Conservation (phyloP, 2,797 vertebrate genomes). For the Orestias chungarensis region DNA sequence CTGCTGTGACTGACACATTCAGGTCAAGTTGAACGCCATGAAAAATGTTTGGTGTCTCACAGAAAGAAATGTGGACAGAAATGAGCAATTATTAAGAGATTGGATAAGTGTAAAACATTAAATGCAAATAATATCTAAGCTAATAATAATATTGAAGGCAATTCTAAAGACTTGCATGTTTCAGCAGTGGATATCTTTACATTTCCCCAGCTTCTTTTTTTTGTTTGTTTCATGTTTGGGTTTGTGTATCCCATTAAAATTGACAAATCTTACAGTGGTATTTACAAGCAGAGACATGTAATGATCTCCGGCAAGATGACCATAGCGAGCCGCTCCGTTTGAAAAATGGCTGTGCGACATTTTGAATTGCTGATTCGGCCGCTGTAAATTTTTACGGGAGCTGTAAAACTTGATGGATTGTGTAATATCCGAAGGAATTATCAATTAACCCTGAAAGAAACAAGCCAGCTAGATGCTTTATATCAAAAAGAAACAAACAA, state of each 20-base stretch:
- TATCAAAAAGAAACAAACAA: slow-evolving; percentile 52
- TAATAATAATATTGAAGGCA: not conserved
- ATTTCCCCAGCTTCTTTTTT: slow-evolving; percentile 27
- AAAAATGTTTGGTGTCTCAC: slow-evolving; percentile 39
- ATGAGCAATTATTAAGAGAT: slow-evolving; percentile 22
- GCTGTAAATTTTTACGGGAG: slow-evolving; percentile 59
- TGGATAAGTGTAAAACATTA: slow-evolving; percentile 1
- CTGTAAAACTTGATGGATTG: slow-evolving; percentile 69
- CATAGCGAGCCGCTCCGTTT: slow-evolving; percentile 46
- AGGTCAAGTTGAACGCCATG: slow-evolving; percentile 29
- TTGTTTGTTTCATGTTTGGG: slow-evolving; percentile 40
- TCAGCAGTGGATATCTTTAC: slow-evolving; percentile 10
- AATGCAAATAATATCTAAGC: not conserved
- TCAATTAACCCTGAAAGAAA: slow-evolving; percentile 56
- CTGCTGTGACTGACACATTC: slow-evolving; percentile 58
- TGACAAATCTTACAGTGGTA: slow-evolving; percentile 43
- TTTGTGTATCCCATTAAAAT: slow-evolving; percentile 44
- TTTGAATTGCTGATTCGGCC: slow-evolving; percentile 62
- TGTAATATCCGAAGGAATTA: slow-evolving; percentile 64
- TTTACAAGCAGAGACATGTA: slow-evolving; percentile 57
- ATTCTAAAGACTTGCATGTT: not conserved
- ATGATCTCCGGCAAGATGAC: slow-evolving; percentile 54
- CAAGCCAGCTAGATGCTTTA: slow-evolving; percentile 30
- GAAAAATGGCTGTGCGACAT: slow-evolving; percentile 45
- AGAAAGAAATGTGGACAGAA: slow-evolving; percentile 25